Percentiles rank a stretch among this genome's conserved stretches.
phyloP scores from a whole-genome alignment of 1,140 invertebrate genomes.

The Panagrolaimus sp. region DNA sequence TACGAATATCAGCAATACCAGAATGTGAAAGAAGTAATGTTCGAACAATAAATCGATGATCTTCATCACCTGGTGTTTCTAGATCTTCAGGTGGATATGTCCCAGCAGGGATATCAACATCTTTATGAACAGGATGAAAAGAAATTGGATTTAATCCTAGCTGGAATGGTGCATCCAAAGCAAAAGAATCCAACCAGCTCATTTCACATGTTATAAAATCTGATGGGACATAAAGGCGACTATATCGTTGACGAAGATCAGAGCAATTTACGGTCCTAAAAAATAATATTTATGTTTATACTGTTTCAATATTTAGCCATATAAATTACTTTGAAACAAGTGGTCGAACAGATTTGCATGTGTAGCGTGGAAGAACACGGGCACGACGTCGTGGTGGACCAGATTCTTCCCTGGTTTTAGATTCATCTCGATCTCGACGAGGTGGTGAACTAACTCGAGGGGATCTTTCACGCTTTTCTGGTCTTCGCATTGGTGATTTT shows the following conservation, averaged over 20 bases:
- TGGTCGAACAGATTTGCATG: conserved; percentile 78
- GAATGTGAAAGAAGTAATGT: conserved; percentile 84
- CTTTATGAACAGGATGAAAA: conserved; percentile 84
- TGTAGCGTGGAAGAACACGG: conserved; percentile 72
- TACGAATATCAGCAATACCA: conserved; percentile 76
- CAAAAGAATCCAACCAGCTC: conserved; percentile 82
- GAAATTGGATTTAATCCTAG: conserved; percentile 73
- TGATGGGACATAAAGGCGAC: conserved; percentile 84
- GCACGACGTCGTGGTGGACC: conserved; percentile 67
- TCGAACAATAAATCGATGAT: conserved; percentile 86
- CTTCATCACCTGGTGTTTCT: conserved; percentile 77
- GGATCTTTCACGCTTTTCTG: conserved; percentile 58
- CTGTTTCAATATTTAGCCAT: conserved; percentile 61
- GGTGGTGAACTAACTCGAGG: conserved; percentile 28
- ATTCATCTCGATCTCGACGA: conserved; percentile 24
- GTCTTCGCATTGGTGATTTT: conserved; percentile 38
- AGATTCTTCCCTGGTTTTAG: conserved; percentile 32
- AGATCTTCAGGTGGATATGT: neutral
- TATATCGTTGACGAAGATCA: conserved; percentile 76
- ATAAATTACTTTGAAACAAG: conserved; percentile 69
- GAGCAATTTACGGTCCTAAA: conserved; percentile 64
- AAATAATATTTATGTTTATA: neutral
- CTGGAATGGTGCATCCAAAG: conserved; percentile 74
- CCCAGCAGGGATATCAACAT: conserved; percentile 63
- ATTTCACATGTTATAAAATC: conserved; percentile 82